Percentiles rank a stretch among this genome's conserved stretches.
Evolutionary conservation across 2,797 vertebrate species (phyloP).

Genomic region (Serranus cabrilla): DNA sequence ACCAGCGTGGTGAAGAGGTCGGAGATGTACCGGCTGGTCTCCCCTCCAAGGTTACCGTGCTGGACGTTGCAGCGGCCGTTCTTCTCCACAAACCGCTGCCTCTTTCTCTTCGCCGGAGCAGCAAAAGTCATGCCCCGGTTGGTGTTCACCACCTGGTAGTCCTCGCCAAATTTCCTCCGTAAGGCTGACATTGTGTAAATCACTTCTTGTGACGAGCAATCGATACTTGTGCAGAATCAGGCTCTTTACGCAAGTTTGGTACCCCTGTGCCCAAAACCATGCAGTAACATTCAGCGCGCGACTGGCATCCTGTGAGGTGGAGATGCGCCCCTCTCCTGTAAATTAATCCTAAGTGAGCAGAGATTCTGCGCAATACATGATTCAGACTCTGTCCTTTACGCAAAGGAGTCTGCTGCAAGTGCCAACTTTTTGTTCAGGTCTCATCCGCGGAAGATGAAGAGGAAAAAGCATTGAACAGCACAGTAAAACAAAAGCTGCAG

Average conservation of each 20-base stretch:
- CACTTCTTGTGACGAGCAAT: slow-evolving; percentile 20
- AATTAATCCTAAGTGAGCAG: slow-evolving; percentile 50
- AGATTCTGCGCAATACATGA: slow-evolving; percentile 74
- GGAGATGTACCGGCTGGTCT: slow-evolving; percentile 92
- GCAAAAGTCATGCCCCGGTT: slow-evolving; percentile 75
- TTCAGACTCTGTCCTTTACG: slow-evolving; percentile 46
- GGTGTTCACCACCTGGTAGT: slow-evolving; percentile 91
- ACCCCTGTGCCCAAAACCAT: slow-evolving; percentile 32
- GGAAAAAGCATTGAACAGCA: neutral
- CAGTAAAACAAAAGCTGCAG: slow-evolving; percentile 4
- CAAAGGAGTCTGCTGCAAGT: slow-evolving; percentile 40
- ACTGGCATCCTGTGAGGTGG: slow-evolving; percentile 55
- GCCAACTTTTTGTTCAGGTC: slow-evolving; percentile 64
- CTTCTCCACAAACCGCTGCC: slow-evolving; percentile 95
- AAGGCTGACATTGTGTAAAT: slow-evolving; percentile 85
- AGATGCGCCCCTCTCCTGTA: slow-evolving; percentile 59
- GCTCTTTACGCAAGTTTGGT: slow-evolving; percentile 73
- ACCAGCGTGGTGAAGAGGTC: slow-evolving; percentile 94
- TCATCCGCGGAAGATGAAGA: neutral
- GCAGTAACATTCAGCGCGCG: slow-evolving; percentile 47
- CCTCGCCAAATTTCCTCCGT: slow-evolving; percentile 91
- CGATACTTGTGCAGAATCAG: slow-evolving; percentile 33
- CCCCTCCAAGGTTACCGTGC: slow-evolving; percentile 93
- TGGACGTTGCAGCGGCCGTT: slow-evolving; percentile 95
- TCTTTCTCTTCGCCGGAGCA: slow-evolving; percentile 85